Evolutionary conservation across 35 echinoderm and acorn worm species (phyloP).

Genomic region (Amphiura filiformis): DNA sequence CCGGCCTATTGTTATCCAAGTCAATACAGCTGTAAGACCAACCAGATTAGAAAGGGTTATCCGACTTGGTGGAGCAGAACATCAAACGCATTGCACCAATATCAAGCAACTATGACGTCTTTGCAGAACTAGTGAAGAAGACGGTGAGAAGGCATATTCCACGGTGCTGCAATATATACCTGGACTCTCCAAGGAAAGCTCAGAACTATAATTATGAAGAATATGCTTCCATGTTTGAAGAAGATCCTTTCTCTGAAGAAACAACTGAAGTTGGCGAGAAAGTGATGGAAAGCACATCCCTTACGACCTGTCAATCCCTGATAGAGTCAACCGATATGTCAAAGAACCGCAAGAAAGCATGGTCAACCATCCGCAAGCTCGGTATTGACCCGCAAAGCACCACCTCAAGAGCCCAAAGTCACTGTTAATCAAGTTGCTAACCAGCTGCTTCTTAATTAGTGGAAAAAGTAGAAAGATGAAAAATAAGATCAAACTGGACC

Average conservation of each 20-base stretch:
- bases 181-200: background rate
- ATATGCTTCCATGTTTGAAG: constrained; percentile 1
- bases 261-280: too few species aligned
- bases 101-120: background rate
- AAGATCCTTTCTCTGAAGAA: too few species aligned
- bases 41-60: background rate
- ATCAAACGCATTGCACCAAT: background rate
- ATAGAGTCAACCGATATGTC: background rate
- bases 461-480: too few species aligned
- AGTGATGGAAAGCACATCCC: constrained; percentile 4
- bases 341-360: constrained; percentile 21
- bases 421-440: background rate
- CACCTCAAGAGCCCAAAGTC: background rate
- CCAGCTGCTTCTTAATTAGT: too few species aligned
- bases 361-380: background rate
- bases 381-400: background rate
- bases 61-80: background rate
- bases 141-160: background rate
- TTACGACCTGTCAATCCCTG: too few species aligned
- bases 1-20: constrained; percentile 35
- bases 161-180: background rate
- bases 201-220: background rate
- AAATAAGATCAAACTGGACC: too few species aligned
- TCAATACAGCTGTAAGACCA: constrained; percentile 1
- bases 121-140: background rate